These are phyloP conservation scores for Cheiracanthium punctorium DNA, from an alignment of 2,888 invertebrate genomes.

Conservation along the genomic window DNA sequence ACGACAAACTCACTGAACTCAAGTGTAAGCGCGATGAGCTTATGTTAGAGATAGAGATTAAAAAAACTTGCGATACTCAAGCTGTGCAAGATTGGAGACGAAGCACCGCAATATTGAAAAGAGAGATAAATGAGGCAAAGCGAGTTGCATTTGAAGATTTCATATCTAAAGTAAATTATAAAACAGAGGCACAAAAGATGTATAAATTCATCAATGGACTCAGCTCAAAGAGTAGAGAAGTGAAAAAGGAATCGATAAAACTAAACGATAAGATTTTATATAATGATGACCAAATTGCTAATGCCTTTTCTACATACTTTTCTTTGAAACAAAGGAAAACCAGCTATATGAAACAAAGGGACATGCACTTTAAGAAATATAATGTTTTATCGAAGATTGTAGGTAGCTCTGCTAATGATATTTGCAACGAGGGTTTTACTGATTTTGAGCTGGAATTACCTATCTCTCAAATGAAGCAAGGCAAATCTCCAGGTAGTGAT, in stretches of 20 bases:
- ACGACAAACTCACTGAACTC: not conserved
- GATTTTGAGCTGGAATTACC: not conserved
- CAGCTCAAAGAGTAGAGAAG: not conserved
- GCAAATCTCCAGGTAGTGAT: not conserved
- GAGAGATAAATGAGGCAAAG: constrained; percentile 19
- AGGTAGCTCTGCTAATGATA: not conserved
- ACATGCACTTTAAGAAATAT: not conserved
- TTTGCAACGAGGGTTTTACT: not conserved
- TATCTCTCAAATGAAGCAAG: not conserved
- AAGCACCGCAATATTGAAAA: not conserved
- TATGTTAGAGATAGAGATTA: not conserved
- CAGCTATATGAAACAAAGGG: constrained; percentile 4
- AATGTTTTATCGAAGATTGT: not conserved
- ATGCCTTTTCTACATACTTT: constrained; percentile 18
- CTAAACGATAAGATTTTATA: not conserved
- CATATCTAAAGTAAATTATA: constrained; percentile 37
- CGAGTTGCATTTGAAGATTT: constrained; percentile 18
- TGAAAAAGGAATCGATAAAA: constrained; percentile 12
- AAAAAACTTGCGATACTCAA: not conserved
- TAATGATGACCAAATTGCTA: constrained; percentile 2
- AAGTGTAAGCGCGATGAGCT: not conserved
- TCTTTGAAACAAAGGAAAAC: constrained; percentile 17
- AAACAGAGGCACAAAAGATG: constrained; percentile 19
- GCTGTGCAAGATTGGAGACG: not conserved
- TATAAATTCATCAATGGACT: constrained; percentile 28